A percentile compares a stretch with the other conserved stretches of the same genome.
Evolutionary conservation across 2,113 vertebrate genomes (phyloP).

Genomic region (Dipodomys stephensi): DNA sequence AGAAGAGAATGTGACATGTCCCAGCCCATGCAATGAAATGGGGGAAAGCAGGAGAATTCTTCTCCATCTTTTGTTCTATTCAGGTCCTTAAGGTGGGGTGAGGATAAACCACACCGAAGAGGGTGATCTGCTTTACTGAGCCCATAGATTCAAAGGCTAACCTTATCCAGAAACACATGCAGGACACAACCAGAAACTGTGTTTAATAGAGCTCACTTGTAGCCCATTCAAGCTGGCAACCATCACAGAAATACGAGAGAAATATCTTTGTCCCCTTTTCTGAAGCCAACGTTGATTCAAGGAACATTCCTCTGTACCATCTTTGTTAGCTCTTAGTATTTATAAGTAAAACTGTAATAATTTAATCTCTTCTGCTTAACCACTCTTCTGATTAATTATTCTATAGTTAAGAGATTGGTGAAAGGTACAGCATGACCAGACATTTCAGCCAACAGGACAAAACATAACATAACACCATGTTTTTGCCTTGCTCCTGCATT

Average conservation of each 20-base stretch:
- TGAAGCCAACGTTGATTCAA: constrained; percentile 26
- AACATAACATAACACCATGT: neutral
- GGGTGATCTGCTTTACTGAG: neutral
- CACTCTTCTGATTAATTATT: neutral
- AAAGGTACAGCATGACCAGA: neutral
- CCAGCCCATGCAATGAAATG: neutral
- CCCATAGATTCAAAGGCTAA: no score
- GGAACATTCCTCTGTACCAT: neutral
- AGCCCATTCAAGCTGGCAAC: neutral
- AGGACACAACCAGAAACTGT: neutral
- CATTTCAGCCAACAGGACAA: neutral
- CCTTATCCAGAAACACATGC: neutral
- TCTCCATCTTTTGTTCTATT: neutral
- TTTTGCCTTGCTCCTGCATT: neutral
- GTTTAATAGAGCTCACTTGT: neutral
- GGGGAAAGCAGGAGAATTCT: no score
- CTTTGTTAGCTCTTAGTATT: constrained; percentile 30
- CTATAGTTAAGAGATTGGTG: neutral
- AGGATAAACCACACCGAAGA: neutral
- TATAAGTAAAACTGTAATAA: neutral
- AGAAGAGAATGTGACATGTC: neutral
- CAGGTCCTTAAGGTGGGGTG: neutral
- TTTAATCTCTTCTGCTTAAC: neutral
- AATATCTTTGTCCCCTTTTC: constrained; percentile 1
- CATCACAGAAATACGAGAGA: neutral